A percentile compares a stretch with the other conserved stretches of the same genome.
These are phyloP conservation scores for Austrofundulus limnaeus DNA, from an alignment of 2,113 vertebrate genomes.

Conservation along the genomic window DNA sequence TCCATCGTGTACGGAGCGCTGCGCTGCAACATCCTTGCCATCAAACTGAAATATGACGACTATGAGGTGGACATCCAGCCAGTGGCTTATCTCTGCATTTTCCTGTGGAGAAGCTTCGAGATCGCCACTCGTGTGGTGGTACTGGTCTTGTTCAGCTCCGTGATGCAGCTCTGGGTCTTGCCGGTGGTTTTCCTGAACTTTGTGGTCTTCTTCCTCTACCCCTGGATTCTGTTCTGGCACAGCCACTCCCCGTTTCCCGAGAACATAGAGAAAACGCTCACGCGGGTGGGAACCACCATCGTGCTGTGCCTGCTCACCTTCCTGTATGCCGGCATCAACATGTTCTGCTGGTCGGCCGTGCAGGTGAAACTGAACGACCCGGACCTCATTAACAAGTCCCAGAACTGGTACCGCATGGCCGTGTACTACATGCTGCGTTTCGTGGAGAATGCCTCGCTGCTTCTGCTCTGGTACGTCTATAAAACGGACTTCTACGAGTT, in stretches of 20 bases:
- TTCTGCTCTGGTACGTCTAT: slow-evolving; percentile 89
- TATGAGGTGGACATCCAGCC: slow-evolving; percentile 89
- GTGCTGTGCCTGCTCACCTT: slow-evolving; percentile 93
- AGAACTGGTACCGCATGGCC: slow-evolving; percentile 89
- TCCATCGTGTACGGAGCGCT: slow-evolving; percentile 96
- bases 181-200: slow-evolving; percentile 86
- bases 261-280: slow-evolving; percentile 94
- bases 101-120: slow-evolving; percentile 96
- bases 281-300: slow-evolving; percentile 88
- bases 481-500: slow-evolving; percentile 88
- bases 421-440: slow-evolving; percentile 92
- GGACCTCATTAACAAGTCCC: slow-evolving; percentile 93
- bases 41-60: slow-evolving; percentile 96
- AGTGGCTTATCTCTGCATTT: slow-evolving; percentile 89
- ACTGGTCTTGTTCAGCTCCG: slow-evolving; percentile 93
- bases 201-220: slow-evolving; percentile 88
- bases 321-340: slow-evolving; percentile 95
- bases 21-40: slow-evolving; percentile 96
- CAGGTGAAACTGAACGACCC: slow-evolving; percentile 91
- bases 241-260: slow-evolving; percentile 92
- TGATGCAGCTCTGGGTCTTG: slow-evolving; percentile 89
- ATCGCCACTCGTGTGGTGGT: slow-evolving; percentile 91
- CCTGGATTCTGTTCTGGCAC: slow-evolving; percentile 92
- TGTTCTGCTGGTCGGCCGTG: slow-evolving; percentile 98
- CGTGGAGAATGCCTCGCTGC: slow-evolving; percentile 88